Evolutionary conservation across 2,888 invertebrate genomes (phyloP).

Genomic region (Aphelenchoides bicaudatus): DNA sequence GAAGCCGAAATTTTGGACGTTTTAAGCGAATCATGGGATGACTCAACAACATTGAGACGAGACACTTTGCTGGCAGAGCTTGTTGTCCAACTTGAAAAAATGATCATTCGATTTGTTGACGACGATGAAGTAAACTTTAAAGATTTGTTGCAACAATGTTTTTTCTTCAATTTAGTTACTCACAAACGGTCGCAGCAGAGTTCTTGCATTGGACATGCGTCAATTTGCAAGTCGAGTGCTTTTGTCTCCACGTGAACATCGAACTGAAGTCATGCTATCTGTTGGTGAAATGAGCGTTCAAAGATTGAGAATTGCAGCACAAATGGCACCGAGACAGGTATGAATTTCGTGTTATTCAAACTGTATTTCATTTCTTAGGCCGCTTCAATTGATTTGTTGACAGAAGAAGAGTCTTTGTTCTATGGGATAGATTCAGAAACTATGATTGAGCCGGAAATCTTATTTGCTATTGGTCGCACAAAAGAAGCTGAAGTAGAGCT

Average conservation of each 20-base stretch:
- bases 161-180: constrained; percentile 8
- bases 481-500: constrained; percentile 23
- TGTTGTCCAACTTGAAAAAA: constrained; percentile 44
- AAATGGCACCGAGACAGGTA: constrained; percentile 11
- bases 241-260: constrained; percentile 54
- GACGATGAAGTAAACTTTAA: constrained; percentile 31
- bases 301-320: constrained; percentile 35
- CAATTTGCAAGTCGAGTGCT: constrained; percentile 46
- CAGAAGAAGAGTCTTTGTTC: constrained; percentile 21
- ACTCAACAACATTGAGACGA: constrained; percentile 53
- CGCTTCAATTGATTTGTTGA: neutral
- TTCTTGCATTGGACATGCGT: constrained; percentile 49
- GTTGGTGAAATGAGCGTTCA: constrained; percentile 56
- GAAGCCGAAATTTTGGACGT: constrained; percentile 57
- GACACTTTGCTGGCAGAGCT: constrained; percentile 57
- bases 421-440: constrained; percentile 9
- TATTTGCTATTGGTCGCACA: constrained; percentile 32
- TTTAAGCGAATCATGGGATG: constrained; percentile 59
- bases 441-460: constrained; percentile 26
- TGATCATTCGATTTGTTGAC: constrained; percentile 54
- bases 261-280: constrained; percentile 43
- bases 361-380: neutral
- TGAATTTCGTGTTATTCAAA: neutral
- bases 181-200: constrained; percentile 21
- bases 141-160: too few species aligned